These are phyloP conservation scores for Pampusana beccarii DNA, from an alignment of 2,113 vertebrate genomes.

Conservation along the genomic window DNA sequence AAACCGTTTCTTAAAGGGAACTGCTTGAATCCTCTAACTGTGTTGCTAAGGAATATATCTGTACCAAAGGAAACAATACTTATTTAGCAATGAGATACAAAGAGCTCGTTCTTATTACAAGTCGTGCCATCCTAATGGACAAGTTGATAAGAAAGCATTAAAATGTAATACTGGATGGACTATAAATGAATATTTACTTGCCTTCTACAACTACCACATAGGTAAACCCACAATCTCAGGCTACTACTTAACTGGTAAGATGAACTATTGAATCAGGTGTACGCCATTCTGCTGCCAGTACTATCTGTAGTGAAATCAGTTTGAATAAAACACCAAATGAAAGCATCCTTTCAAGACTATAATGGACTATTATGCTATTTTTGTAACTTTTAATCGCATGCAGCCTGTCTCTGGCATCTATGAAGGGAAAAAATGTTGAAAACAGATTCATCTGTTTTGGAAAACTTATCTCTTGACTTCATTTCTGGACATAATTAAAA, in stretches of 20 bases:
- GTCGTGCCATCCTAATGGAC: not conserved
- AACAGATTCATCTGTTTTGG: not conserved
- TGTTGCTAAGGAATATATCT: not conserved
- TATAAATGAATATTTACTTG: not conserved
- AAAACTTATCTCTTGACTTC: not conserved
- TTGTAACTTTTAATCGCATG: not conserved
- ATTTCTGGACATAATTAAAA: slow-evolving; percentile 17
- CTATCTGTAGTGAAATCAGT: not conserved
- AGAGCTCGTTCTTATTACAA: not conserved
- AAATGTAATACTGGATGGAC: not conserved
- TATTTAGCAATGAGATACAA: not conserved
- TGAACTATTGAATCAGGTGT: not conserved
- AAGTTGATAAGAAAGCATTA: not conserved
- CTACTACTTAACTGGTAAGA: not conserved
- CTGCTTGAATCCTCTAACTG: not conserved
- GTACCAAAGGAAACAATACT: not conserved
- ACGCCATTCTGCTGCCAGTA: not conserved
- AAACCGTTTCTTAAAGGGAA: not conserved
- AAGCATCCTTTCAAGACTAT: not conserved
- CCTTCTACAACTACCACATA: not conserved
- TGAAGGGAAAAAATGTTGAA: not conserved
- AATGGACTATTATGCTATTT: not conserved
- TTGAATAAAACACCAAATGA: not conserved
- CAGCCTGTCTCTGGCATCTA: not conserved
- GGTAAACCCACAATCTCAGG: not conserved